Evolutionary conservation across 2,797 vertebrate genomes (phyloP), one percentile per base, ranked within the genome.

Genomic region (Lithobates sylvaticus): DNA sequence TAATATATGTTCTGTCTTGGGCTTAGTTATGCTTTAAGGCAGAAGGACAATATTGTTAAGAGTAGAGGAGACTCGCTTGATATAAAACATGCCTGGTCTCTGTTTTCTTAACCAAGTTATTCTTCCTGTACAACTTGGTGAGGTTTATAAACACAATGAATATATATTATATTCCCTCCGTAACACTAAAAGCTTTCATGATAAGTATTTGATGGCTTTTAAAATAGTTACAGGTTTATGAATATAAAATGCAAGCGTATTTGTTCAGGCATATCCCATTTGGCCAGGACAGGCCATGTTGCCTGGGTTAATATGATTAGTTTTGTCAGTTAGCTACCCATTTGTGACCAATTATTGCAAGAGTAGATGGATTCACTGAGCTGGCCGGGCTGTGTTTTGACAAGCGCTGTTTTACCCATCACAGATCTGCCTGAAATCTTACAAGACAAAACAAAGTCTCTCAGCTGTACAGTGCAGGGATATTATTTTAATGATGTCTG

Each of bases 271-370:
- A 84, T 47, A 76, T 89, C 82, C 50, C 70, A 64, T 39, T 58
- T 85, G 42, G 80, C 75, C 12, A 39, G 67, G 44, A 84, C 82
- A 87, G 68, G 61, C 88, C 75, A 44, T 76, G 54, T 84, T 84
- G 72, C 71, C 50, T 83, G 86, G 78, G 86, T 86, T 78, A 84
- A 74, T 50, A 82, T 84, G 77, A 76, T 89, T 34, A 23, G 34
- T 65, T 21, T 32, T 88, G 86, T 81, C 73, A 86, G 78, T 76
- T 76, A 78, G 76, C n/a, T 27, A 0, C 50, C 86, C 29, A 3
- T 54, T 36, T 84, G 78, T 86, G 89, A 86, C 44, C 65, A 3
- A 88, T 7, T 29, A 85, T n/a, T 26, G 21, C 54, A 78, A n/a
- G 75, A 0, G 0, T 86, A 67, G 75, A 61, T 27, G 21, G 64